phyloP scores from a whole-genome alignment of 2,888 invertebrate species.

The Eupithecia dodoneata region DNA sequence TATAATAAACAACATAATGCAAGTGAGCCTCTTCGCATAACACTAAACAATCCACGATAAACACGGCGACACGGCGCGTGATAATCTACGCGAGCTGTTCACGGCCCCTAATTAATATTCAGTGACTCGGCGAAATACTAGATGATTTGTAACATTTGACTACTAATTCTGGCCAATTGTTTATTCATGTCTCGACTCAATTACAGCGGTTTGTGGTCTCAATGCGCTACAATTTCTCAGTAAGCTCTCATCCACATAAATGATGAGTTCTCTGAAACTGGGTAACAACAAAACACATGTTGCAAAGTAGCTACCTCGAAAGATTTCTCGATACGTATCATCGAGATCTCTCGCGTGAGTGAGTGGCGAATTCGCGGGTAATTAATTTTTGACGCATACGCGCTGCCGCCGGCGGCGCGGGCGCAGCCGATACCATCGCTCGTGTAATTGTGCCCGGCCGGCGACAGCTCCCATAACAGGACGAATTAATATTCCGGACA shows the following conservation, averaged over 20 bases:
- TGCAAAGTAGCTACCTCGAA: slow-evolving; percentile 26
- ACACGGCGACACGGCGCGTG: slow-evolving; percentile 57
- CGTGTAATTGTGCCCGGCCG: slow-evolving; percentile 64
- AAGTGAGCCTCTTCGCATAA: slow-evolving; percentile 59
- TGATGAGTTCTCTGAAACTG: slow-evolving; percentile 16
- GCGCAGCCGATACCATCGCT: slow-evolving; percentile 64
- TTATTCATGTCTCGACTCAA: slow-evolving; percentile 30
- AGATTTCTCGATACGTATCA: slow-evolving; percentile 35
- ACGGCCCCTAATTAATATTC: slow-evolving; percentile 77
- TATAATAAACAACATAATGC: slow-evolving; percentile 61
- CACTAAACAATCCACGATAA: slow-evolving; percentile 70
- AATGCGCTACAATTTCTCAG: slow-evolving; percentile 15
- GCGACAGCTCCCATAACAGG: slow-evolving; percentile 52
- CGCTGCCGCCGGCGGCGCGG: slow-evolving; percentile 55
- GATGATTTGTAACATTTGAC: slow-evolving; percentile 54
- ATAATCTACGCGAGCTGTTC: slow-evolving; percentile 54
- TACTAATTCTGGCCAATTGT: slow-evolving; percentile 69
- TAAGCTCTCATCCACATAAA: slow-evolving; percentile 14
- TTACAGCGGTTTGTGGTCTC: slow-evolving; percentile 18
- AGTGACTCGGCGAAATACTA: slow-evolving; percentile 68
- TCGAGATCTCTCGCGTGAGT: slow-evolving; percentile 51
- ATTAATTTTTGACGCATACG: slow-evolving; percentile 71
- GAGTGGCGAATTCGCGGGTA: slow-evolving; percentile 70
- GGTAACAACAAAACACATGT: slow-evolving; percentile 17
- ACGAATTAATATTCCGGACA: slow-evolving; percentile 64